phyloP scores from a whole-genome alignment of 1,140 invertebrate genomes.

The Bactericera cockerelli region DNA sequence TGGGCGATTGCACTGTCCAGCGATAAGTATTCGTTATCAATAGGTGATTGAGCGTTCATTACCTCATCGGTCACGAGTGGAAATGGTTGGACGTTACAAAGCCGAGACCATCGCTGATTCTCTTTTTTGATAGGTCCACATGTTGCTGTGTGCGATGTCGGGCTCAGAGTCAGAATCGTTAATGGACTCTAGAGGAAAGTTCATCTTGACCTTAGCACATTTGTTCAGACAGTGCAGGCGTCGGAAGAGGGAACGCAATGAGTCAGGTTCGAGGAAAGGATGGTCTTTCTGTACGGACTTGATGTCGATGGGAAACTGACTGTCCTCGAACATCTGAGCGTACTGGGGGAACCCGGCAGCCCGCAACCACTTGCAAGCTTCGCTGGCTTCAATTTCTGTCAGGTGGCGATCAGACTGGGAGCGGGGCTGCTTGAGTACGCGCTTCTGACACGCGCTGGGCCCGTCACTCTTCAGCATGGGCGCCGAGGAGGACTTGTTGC shows the following conservation, averaged over 20 bases:
- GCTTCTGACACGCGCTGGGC: constrained; percentile 11
- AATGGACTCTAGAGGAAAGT: constrained; percentile 40
- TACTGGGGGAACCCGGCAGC: constrained; percentile 92
- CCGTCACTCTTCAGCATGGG: constrained; percentile 31
- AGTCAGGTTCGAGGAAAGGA: constrained; percentile 76
- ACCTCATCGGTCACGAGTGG: constrained; percentile 24
- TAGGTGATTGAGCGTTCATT: background rate
- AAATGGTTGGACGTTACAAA: constrained; percentile 33
- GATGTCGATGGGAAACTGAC: constrained; percentile 84
- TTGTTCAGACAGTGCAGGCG: constrained; percentile 75
- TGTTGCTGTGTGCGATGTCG: constrained; percentile 77
- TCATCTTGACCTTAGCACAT: constrained; percentile 77
- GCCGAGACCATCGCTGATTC: constrained; percentile 75
- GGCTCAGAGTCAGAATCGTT: constrained; percentile 88
- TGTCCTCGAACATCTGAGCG: constrained; percentile 95
- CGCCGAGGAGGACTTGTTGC: constrained; percentile 37
- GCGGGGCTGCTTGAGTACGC: constrained; percentile 33
- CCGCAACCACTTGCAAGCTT: constrained; percentile 87
- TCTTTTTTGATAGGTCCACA: constrained; percentile 88
- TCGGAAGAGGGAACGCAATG: constrained; percentile 74
- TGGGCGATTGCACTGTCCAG: background rate
- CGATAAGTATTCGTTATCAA: background rate
- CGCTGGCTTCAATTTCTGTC: constrained; percentile 85
- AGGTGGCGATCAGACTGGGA: constrained; percentile 39
- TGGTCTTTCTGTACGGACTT: constrained; percentile 80